A percentile compares a stretch with the other conserved stretches of the same genome.
These are phyloP conservation scores for Tonatia bakeri DNA, from an alignment of 2,113 vertebrate genomes.

Conservation along the genomic window DNA sequence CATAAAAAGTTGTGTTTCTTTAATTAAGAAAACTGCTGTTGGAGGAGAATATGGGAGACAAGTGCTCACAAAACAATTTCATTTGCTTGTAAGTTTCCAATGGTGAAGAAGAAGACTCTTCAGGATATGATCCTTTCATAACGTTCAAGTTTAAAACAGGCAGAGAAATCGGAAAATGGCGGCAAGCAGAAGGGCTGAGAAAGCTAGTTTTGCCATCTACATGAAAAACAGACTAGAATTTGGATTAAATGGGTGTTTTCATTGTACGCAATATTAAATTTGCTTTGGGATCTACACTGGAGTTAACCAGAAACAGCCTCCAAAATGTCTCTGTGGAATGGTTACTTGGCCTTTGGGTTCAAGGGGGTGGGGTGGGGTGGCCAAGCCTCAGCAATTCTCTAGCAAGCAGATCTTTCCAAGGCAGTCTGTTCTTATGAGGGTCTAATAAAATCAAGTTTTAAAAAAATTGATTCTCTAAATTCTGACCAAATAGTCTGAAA, in stretches of 20 bases:
- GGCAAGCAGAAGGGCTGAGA: background rate
- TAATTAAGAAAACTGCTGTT: background rate
- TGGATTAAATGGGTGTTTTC: background rate
- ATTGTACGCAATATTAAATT: background rate
- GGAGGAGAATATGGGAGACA: background rate
- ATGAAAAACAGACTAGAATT: background rate
- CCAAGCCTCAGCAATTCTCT: background rate
- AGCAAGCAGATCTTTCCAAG: background rate
- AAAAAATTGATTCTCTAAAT: constrained; percentile 53
- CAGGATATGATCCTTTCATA: background rate
- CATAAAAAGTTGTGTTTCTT: background rate
- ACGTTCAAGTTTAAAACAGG: background rate
- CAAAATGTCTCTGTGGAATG: background rate
- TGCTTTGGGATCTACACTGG: background rate
- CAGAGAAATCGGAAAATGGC: background rate
- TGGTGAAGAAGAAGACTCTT: background rate
- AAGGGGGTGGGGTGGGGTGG: background rate
- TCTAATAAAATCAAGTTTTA: background rate
- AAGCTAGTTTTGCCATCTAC: background rate
- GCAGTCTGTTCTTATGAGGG: background rate
- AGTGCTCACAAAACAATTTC: background rate
- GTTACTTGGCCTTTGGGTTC: background rate
- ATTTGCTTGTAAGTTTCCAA: background rate
- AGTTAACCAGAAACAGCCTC: background rate
- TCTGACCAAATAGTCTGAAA: constrained; percentile 57